Evolutionary conservation across 2,888 invertebrate genomes (phyloP).

Genomic region (Dione juno): DNA sequence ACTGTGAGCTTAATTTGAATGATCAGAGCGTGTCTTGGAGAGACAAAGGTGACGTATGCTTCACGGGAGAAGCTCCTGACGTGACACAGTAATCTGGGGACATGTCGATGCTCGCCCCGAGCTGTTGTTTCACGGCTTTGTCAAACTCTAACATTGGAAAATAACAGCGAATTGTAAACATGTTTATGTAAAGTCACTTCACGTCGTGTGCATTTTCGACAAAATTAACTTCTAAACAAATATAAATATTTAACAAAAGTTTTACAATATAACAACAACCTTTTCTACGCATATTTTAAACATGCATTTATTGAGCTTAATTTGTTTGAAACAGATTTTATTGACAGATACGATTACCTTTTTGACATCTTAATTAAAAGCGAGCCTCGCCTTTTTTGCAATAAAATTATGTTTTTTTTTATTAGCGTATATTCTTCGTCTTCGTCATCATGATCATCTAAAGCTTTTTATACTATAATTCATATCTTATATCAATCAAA

Average conservation of each 20-base stretch:
- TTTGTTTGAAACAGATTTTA: too few relatives aligned
- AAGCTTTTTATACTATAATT: too few relatives aligned
- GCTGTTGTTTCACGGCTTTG: not conserved
- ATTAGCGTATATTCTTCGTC: too few relatives aligned
- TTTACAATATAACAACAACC: too few relatives aligned
- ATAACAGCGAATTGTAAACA: not conserved
- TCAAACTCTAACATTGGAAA: not conserved
- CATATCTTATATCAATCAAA: too few relatives aligned
- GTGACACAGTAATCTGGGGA: not conserved
- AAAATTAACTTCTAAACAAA: not conserved
- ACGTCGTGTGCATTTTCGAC: not conserved
- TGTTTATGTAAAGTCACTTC: not conserved
- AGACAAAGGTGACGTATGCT: not conserved
- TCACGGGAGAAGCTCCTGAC: not conserved
- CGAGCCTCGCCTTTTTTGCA: too few relatives aligned
- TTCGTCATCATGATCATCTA: too few relatives aligned
- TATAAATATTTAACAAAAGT: not conserved
- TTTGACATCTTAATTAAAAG: too few relatives aligned
- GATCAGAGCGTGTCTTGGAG: conserved; percentile 5
- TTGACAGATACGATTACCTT: too few relatives aligned
- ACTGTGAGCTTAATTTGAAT: not conserved
- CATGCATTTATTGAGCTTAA: too few relatives aligned
- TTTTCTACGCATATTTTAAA: too few relatives aligned
- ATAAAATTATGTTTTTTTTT: too few relatives aligned
- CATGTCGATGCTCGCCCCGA: not conserved